These are phyloP conservation scores for Sycon ciliatum DNA, from an alignment of 37 sponge, comb jelly and placozoan genomes.

Conservation along the genomic window DNA sequence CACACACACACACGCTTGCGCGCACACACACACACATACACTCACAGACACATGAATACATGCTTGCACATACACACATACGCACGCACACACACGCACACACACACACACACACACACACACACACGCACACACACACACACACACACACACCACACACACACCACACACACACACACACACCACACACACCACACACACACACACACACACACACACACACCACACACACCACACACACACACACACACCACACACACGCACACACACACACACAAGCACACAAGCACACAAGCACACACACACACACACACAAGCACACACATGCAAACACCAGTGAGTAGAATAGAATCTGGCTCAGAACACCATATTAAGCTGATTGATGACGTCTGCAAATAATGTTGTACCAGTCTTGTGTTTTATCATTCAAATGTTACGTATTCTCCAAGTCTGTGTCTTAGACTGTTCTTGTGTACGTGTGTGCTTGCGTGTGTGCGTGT, in stretches of 20 bases:
- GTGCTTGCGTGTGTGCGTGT: background rate
- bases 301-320: no score
- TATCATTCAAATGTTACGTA: background rate
- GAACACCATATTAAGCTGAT: no score
- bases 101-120: background rate
- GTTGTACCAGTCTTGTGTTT: background rate
- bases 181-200: no score
- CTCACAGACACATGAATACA: no score
- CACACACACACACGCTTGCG: slow-evolving; percentile 17
- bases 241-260: no score
- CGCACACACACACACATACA: background rate
- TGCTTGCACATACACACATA: background rate
- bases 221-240: no score
- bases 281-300: no score
- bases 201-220: no score
- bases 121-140: background rate
- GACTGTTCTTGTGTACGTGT: slow-evolving; percentile 1
- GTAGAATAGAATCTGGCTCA: no score
- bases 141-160: background rate
- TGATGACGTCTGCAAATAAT: background rate
- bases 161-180: background rate
- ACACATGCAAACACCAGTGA: no score
- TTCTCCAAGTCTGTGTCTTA: background rate
- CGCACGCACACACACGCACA: slow-evolving; percentile 9
- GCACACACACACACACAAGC: no score